Conservation (phyloP, 2,113 vertebrate species). For the Illadopsis cleaveri region DNA sequence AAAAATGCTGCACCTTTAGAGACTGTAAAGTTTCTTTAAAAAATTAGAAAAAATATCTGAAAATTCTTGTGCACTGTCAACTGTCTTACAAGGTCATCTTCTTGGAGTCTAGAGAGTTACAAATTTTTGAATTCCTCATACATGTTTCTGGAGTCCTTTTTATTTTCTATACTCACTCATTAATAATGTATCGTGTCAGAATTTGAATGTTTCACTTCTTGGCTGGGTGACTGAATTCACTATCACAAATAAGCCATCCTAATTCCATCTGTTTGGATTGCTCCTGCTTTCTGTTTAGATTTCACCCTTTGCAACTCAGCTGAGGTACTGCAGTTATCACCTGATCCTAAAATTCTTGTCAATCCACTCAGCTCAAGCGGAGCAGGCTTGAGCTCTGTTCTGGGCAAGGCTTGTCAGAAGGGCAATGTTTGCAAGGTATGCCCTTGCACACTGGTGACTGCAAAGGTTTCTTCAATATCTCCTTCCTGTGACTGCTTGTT, state of each 20-base stretch:
- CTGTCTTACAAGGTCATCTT: neutral
- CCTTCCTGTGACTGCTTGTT: neutral
- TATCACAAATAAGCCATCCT: neutral
- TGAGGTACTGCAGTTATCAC: neutral
- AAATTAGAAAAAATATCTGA: neutral
- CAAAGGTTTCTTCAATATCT: neutral
- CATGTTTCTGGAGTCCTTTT: neutral
- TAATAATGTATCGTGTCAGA: neutral
- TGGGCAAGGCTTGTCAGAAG: neutral
- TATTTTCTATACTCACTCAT: neutral
- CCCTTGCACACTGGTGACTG: accelerated
- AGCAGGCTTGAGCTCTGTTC: neutral
- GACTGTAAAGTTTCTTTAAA: neutral
- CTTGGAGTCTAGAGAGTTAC: neutral
- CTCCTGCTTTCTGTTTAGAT: neutral
- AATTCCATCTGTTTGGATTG: neutral
- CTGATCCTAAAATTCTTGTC: neutral
- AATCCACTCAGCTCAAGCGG: neutral
- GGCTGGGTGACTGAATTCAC: neutral
- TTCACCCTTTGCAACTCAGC: neutral
- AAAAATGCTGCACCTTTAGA: neutral
- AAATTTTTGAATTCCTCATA: neutral
- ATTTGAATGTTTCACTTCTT: neutral
- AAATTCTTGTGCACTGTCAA: neutral
- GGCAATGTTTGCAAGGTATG: neutral